phyloP scores from a whole-genome alignment of 2,888 invertebrate genomes.

The Trachelus troglodyta region DNA sequence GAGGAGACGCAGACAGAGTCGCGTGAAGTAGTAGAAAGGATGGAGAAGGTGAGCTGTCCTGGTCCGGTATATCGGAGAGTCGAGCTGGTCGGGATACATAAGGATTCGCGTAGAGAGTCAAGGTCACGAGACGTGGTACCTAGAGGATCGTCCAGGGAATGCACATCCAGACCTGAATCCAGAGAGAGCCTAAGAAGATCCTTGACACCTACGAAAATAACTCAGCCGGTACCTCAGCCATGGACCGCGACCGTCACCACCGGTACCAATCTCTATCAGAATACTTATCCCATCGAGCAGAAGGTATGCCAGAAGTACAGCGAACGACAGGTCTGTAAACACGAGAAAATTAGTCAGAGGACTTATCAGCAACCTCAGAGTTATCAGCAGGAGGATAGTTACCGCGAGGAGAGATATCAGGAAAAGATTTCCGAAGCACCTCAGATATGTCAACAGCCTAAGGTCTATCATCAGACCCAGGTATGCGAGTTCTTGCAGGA shows the following conservation, averaged over 20 bases:
- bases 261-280: constrained; percentile 51
- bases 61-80: constrained; percentile 55
- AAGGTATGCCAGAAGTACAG: constrained; percentile 29
- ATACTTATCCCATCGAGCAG: constrained; percentile 42
- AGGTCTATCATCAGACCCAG: background rate
- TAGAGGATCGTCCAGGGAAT: constrained; percentile 29
- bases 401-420: constrained; percentile 24
- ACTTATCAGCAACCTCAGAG: constrained; percentile 8
- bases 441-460: background rate
- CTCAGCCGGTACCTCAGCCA: constrained; percentile 59
- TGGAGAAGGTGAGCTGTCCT: constrained; percentile 58
- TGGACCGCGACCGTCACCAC: constrained; percentile 61
- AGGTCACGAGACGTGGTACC: constrained; percentile 19
- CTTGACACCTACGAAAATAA: constrained; percentile 60
- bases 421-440: background rate
- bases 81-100: constrained; percentile 40
- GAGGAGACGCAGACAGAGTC: background rate
- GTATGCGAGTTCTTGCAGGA: background rate
- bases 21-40: constrained; percentile 30
- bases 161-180: constrained; percentile 49
- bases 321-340: constrained; percentile 35
- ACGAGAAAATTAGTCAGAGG: constrained; percentile 30
- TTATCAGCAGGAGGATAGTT: constrained; percentile 31
- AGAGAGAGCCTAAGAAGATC: constrained; percentile 58
- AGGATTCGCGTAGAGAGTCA: constrained; percentile 43